Conservation (phyloP, 1,140 invertebrate species). For the Panagrolaimus sp. region DNA sequence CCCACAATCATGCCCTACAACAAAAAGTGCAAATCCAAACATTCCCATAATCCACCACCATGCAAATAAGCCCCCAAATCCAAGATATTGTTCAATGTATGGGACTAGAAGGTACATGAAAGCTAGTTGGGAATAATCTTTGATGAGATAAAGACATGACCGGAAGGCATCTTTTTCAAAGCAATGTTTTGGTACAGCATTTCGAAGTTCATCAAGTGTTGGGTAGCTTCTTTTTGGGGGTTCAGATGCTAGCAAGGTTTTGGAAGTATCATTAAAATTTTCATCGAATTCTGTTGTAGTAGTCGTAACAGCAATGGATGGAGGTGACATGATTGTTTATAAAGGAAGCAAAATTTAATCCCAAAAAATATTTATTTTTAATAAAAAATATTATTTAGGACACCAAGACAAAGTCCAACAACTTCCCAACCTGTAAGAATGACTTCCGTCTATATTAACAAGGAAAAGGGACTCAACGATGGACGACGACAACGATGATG, state of each 20-base stretch:
- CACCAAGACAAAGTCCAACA: no score
- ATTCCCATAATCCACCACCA: slow-evolving; percentile 54
- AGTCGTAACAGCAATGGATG: no score
- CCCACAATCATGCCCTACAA: slow-evolving; percentile 60
- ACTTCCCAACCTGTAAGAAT: no score
- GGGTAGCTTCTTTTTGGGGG: slow-evolving; percentile 22
- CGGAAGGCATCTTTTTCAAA: slow-evolving; percentile 50
- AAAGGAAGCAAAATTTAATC: no score
- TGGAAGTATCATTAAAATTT: no score
- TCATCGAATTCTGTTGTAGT: no score
- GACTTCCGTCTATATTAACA: no score
- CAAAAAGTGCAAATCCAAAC: slow-evolving; percentile 58
- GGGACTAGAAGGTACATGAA: slow-evolving; percentile 37
- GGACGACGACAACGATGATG: no score
- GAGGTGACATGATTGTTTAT: no score
- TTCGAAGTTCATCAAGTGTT: slow-evolving; percentile 30
- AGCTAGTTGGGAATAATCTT: slow-evolving; percentile 49
- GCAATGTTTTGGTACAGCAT: slow-evolving; percentile 52
- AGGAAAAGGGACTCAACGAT: no score
- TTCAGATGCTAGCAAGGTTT: background rate
- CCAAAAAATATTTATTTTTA: no score
- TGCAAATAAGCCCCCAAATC: slow-evolving; percentile 29
- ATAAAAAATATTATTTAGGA: no score
- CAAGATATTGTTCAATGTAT: slow-evolving; percentile 30
- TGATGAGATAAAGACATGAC: slow-evolving; percentile 57